Base-by-base conservation (phyloP, 2,888 invertebrate species). In the Euzophera pinguis region DNA sequence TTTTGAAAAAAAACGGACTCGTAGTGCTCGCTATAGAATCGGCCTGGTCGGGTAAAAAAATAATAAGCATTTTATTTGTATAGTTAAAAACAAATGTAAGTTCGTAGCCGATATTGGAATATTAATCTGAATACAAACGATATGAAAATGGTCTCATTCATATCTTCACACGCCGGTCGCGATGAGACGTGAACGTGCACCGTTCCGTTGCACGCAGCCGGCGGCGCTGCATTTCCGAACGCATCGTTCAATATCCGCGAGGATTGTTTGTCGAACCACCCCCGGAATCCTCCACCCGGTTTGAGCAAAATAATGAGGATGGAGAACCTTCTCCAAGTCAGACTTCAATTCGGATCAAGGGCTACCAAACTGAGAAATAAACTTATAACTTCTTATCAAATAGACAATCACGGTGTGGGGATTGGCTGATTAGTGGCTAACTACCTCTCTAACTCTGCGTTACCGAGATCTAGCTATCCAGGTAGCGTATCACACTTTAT, bases 221-320 rank as follows among this genome's bases (percentile, higher is more conserved):
- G 70, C 64, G 65, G 70, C 71, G 72, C 71, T 81, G 84, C 84
- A 85, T 87, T 87, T 87, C 87, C 88, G 75, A 85, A 89, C 86
- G 86, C 88, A 87, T 81, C 81, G 87, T 87, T 89, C 88, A 88
- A 89, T 88, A 89, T 88, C 87, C 87, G 84, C 81, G 82, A 75
- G 81, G 77, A 87, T 88, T 88, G 88, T 89, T 87, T 88, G 88
- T 79, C 75, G 78, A 81, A 71, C 73, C 73, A 65, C 59, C 75
- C 64, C 61, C 54, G 53, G 58, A 54, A 62, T 63, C 63, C 63
- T 57, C 56, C 60, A 58, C 67, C 58, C 70, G 57, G 52, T 50
- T 51, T 58, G 53, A 58, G 16, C 16, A 58, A 16, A 39, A 39
- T 39, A 39, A 16, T 13, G 9, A 16, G 39, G 9, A 39, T 10